Evolutionary conservation across 2,888 invertebrate genomes (phyloP).

Genomic region (Eutolmus rufibarbis): DNA sequence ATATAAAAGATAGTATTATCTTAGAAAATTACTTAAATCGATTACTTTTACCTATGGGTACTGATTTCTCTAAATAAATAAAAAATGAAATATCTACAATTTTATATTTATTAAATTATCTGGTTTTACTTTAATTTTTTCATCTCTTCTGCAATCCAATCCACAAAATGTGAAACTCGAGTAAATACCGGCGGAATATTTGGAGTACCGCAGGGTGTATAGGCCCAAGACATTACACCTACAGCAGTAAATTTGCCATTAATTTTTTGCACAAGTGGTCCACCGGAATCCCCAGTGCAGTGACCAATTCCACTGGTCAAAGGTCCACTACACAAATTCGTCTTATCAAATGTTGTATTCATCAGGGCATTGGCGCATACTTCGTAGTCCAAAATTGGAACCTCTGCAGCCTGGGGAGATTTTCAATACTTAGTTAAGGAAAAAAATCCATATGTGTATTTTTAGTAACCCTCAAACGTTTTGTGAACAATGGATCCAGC

Average conservation of each 20-base stretch:
- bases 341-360: neutral
- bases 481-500: constrained; percentile 6
- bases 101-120: neutral
- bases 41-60: no score
- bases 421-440: neutral
- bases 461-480: neutral
- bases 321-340: constrained; percentile 28
- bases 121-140: neutral
- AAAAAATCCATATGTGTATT: neutral
- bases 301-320: neutral
- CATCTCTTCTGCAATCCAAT: constrained; percentile 11
- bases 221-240: constrained; percentile 9
- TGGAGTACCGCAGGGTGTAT: constrained; percentile 9
- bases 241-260: neutral
- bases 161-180: constrained; percentile 5
- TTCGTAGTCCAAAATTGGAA: constrained; percentile 26
- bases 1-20: no score
- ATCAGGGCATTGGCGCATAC: neutral
- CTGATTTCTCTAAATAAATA: no score
- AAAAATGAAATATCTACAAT: no score
- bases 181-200: constrained; percentile 23
- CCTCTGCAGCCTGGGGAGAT: neutral
- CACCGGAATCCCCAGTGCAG: constrained; percentile 1
- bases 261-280: neutral
- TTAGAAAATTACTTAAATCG: no score